Conservation (phyloP, 2,113 vertebrate species). For the Perognathus longimembris region DNA sequence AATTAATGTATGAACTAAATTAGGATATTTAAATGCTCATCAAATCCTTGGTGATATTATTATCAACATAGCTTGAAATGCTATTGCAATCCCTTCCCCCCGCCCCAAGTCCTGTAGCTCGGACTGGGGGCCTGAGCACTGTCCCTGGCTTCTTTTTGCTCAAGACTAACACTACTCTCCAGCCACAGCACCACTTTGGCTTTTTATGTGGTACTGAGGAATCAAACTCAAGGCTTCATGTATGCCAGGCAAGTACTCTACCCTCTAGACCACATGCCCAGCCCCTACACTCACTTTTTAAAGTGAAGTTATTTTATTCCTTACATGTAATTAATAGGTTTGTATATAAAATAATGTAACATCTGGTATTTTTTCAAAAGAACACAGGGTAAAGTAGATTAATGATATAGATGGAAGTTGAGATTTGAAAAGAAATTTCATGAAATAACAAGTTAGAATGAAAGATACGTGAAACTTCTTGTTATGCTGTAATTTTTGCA, state of each 20-base stretch:
- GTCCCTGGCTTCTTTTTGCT: no score
- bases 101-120: no score
- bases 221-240: no score
- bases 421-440: neutral
- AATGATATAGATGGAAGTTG: neutral
- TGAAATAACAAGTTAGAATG: neutral
- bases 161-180: no score
- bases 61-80: neutral
- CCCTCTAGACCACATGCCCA: no score
- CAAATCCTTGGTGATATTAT: neutral
- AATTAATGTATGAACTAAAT: neutral
- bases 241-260: no score
- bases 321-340: neutral
- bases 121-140: no score
- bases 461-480: neutral
- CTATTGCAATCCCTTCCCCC: no score
- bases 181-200: no score
- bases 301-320: neutral
- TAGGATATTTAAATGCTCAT: neutral
- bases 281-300: neutral
- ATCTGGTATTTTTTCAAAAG: conserved; percentile 14
- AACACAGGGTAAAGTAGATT: neutral
- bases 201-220: no score
- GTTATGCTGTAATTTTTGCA: neutral
- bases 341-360: neutral